Evolutionary conservation across 2,888 invertebrate genomes (phyloP), one percentile per base, ranked within the genome.

Genomic region (Venusia cambrica): DNA sequence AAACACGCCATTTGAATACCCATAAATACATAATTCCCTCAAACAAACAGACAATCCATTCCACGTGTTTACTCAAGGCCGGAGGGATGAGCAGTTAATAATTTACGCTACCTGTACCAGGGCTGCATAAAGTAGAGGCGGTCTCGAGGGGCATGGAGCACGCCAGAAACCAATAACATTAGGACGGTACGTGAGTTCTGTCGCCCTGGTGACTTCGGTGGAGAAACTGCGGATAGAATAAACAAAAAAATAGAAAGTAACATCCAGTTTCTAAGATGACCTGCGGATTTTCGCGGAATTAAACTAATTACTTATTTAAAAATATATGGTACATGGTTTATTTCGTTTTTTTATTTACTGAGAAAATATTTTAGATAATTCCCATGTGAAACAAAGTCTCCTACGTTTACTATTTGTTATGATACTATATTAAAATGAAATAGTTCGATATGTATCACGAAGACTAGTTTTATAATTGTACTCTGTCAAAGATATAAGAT

Each of bases 91-190:
- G 51, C 29, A 35, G 48, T 68, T 52, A 68, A 69, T 66, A 79
- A 81, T 80, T 77, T 73, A 81, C 54, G 55, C 54, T 63, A 69
- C 62, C 66, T 60, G 60, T 73, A 74, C 74, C 60, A 67, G 63
- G 66, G 49, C 52, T 38, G 62, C 64, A 78, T 77, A 73, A 75
- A 74, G 65, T 70, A 72, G 62, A 72, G 69, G 58, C 54, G 67
- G 67, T 77, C 81, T 75, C 77, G 32, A 52, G 64, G 63, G 78
- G 63, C 57, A 25, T 10, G 20, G 19, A 15, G 24, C 67, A 66
- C 72, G 73, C 63, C 69, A 71, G 60, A 76, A 78, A 78, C 78
- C 81, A 80, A 84, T 81, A 81, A 74, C 78, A 78, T 84, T 81
- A 79, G 70, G 62, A 59, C 57, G 55, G 63, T 63, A 74, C 70